Evolutionary conservation across 2,888 invertebrate species (phyloP).

Genomic region (Teleiodes luculella): DNA sequence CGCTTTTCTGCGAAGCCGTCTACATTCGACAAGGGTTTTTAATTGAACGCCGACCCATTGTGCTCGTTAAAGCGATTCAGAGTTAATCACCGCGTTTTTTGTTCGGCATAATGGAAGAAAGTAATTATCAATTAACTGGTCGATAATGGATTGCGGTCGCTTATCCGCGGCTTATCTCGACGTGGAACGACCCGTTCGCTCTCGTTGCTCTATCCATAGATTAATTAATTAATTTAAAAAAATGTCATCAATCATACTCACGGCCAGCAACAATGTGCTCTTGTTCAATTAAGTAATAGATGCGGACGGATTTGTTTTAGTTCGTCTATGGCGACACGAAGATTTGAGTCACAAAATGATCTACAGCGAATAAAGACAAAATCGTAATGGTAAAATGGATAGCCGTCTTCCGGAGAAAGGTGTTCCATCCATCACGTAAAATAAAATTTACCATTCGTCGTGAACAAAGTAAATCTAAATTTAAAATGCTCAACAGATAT

Average conservation of each 20-base stretch:
- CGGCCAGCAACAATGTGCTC: slow-evolving; percentile 32
- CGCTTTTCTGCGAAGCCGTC: slow-evolving; percentile 66
- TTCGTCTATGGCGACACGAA: too few species aligned
- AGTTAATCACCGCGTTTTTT: slow-evolving; percentile 76
- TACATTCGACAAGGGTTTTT: slow-evolving; percentile 75
- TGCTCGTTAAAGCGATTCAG: slow-evolving; percentile 75
- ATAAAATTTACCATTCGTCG: too few species aligned
- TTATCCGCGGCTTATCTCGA: slow-evolving; percentile 69
- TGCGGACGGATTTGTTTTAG: too few species aligned
- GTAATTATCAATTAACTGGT: slow-evolving; percentile 77
- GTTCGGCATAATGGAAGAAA: slow-evolving; percentile 75
- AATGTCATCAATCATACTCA: slow-evolving; percentile 51
- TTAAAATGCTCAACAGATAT: too few species aligned
- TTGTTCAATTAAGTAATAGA: too few species aligned
- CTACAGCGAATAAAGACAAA: too few species aligned
- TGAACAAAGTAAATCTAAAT: too few species aligned
- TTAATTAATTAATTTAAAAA: slow-evolving; percentile 56
- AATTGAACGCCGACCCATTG: slow-evolving; percentile 75
- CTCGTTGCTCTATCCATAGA: slow-evolving; percentile 49
- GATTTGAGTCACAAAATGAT: too few species aligned
- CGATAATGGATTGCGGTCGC: slow-evolving; percentile 75
- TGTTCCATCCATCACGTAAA: too few species aligned
- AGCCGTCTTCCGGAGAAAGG: too few species aligned
- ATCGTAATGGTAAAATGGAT: too few species aligned
- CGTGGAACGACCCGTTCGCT: slow-evolving; percentile 55